Base-by-base conservation (phyloP, 2,888 invertebrate species). In the Dynastes tityus region DNA sequence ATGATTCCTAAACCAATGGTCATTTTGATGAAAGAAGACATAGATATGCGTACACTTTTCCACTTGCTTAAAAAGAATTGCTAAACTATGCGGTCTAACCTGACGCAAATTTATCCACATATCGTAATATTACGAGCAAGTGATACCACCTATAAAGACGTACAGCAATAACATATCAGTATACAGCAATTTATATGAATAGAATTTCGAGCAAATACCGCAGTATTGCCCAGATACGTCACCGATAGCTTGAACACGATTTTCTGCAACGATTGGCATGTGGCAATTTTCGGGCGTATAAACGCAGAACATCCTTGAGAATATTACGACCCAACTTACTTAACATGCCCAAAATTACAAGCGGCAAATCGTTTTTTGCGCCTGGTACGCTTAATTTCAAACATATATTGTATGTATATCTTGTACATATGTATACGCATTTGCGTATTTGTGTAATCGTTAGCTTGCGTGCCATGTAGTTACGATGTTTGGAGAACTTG, bases 271-370 rank as follows among this genome's bases (percentile, higher is more conserved):
- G 40, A 37, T 16, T 16, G 40, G 65, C 40, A 40, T 65, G 37
- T 40, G 65, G 65, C 65, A 65, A 65, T 8, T 16, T 13, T n/a
- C 37, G 45, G 16, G 37, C 40, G 40, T 65, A 37, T 40, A 55
- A 13, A 65, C 16, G 40, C 16, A 3, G 37, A 65, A 32, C n/a
- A 65, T 37, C 37, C 65, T 40, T 65, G 40, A 32, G n/a, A 65
- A 40, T 65, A 65, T 65, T 65, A 65, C 37, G n/a, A 16, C 16
- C 16, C 16, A 65, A 40, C 40, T 65, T 40, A 40, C 65, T 40
- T 40, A 65, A 65, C 65, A 37, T 65, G 65, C 16, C 37, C 40
- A 65, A n/a, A n/a, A 65, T 65, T 65, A 65, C 32, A 45, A 45
- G 65, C 40, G 4, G 65, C 40, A 65, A 65, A 65, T 40, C 8